Evolutionary conservation across 2,888 invertebrate species (phyloP).

Genomic region (Eupithecia inturbata): DNA sequence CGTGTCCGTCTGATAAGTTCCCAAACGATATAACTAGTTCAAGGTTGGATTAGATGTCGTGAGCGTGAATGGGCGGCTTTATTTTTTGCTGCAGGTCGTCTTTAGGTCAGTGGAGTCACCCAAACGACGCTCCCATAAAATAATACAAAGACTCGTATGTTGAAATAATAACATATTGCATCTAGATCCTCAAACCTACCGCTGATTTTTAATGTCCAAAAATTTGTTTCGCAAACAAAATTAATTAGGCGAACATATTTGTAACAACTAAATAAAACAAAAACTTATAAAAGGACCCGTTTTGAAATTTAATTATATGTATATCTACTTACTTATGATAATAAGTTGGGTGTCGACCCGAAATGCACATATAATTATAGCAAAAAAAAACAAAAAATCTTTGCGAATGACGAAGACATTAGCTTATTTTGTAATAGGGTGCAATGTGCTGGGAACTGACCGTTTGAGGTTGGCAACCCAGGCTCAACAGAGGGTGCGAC

Average conservation of each 20-base stretch:
- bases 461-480: conserved; percentile 69
- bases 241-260: conserved; percentile 59
- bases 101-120: conserved; percentile 76
- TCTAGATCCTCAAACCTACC: conserved; percentile 43
- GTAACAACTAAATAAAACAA: conserved; percentile 61
- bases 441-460: conserved; percentile 75
- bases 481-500: conserved; percentile 52
- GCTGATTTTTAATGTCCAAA: conserved; percentile 50
- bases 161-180: conserved; percentile 49
- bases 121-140: conserved; percentile 63
- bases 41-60: conserved; percentile 69
- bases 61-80: conserved; percentile 73
- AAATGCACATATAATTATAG: conserved; percentile 72
- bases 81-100: conserved; percentile 77
- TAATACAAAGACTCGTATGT: conserved; percentile 65
- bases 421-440: conserved; percentile 77
- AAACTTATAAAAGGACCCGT: conserved; percentile 66
- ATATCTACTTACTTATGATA: conserved; percentile 70
- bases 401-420: conserved; percentile 69
- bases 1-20: conserved; percentile 70
- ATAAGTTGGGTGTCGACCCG: conserved; percentile 64
- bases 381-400: conserved; percentile 69
- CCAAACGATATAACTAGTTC: conserved; percentile 78
- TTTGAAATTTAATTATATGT: conserved; percentile 76
- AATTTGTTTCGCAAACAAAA: conserved; percentile 59